These are phyloP conservation scores for Hyposoter dolosus DNA, from an alignment of 2,888 invertebrate genomes.

Conservation along the genomic window DNA sequence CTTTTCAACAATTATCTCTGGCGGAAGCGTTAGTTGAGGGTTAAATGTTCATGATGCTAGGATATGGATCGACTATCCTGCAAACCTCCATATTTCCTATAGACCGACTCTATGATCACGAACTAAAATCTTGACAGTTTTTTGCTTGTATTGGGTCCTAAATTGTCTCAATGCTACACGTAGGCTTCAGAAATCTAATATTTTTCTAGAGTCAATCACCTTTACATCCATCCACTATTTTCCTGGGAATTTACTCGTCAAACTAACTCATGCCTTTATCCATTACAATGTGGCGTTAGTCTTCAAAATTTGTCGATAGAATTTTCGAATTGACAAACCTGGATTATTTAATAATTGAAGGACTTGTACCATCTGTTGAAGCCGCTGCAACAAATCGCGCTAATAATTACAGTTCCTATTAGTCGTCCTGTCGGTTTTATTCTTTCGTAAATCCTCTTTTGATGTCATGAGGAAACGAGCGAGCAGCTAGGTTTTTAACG, in stretches of 20 bases:
- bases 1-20: neutral
- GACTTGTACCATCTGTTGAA: neutral
- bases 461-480: constrained; percentile 35
- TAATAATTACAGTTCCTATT: neutral
- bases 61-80: neutral
- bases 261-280: constrained; percentile 25
- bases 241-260: constrained; percentile 6
- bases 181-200: neutral
- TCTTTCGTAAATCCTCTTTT: constrained; percentile 50
- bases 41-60: neutral
- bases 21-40: neutral
- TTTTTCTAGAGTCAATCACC: too few species aligned
- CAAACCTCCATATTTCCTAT: neutral
- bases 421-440: constrained; percentile 17
- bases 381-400: constrained; percentile 15
- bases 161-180: neutral
- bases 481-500: neutral
- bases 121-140: too few species aligned
- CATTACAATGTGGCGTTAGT: constrained; percentile 56
- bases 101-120: too few species aligned
- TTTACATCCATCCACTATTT: constrained; percentile 1
- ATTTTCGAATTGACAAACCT: neutral
- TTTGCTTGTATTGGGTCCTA: too few species aligned
- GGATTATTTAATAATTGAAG: neutral
- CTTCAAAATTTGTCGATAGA: neutral